Evolutionary conservation across 2,797 vertebrate species (phyloP), one percentile per base, ranked within the genome.

Genomic region (Bradypus variegatus): DNA sequence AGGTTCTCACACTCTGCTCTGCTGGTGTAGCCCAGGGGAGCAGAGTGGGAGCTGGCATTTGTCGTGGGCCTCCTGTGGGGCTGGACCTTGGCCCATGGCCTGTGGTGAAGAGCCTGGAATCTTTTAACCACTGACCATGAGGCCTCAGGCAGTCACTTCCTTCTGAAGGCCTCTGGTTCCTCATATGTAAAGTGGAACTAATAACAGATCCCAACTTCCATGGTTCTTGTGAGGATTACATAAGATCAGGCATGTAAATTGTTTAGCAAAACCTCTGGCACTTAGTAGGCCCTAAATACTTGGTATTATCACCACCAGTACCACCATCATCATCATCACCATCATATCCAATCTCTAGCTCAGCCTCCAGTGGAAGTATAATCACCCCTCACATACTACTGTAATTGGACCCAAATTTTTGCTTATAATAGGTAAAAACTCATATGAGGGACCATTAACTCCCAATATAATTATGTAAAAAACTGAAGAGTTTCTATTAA

Each of bases 401-500:
- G 16, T 90, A 90, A 88, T 14, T 45, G 65, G 82, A 60, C 55
- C 65, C 6, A 16, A 41, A 36, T 33, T 92, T 89, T 85, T 70
- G 53, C 91, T 89, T 90, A 23, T 25, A 69, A 45, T 70, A 95
- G 67, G 84, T 89, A 88, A 93, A 92, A 80, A 81, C 8, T 29
- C 79, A 83, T 19, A 53, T 29, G 38, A 89, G 70, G 70, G 91
- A 83, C 76, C 60, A 73, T 89, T 91, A 77, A 84, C 88, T 93
- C 55, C 91, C 70, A 90, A 50, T 65, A 83, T 67, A 67, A 90
- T 82, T 89, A 85, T 3, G 70, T 70, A 60, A 69, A 92, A 89
- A 91, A 86, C 86, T 84, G 86, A 94, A 93, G 88, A 89, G 93
- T 84, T 95, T 94, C 94, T 96, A 96, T 95, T 95, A 79, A 48